These are phyloP conservation scores for Dromococcyx pavoninus DNA, from an alignment of 2,797 vertebrate genomes.

Conservation along the genomic window DNA sequence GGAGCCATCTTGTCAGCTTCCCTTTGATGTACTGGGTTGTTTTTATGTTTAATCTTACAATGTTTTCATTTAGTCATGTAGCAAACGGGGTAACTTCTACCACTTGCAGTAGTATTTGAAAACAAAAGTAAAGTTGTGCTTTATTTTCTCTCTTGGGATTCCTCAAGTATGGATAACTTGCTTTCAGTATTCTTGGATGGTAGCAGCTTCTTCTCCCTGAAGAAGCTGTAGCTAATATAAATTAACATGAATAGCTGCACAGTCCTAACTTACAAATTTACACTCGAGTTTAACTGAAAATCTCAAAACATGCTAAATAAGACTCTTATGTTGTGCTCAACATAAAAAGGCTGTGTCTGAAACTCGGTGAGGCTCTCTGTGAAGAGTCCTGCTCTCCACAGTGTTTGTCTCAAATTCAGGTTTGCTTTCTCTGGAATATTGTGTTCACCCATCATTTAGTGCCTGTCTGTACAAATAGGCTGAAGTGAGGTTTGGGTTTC, in stretches of 20 bases:
- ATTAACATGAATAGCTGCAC: accelerated
- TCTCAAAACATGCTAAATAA: background rate
- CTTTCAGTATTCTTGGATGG: background rate
- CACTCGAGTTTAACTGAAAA: background rate
- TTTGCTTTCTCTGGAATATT: no score
- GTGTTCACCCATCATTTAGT: background rate
- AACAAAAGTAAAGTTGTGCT: background rate
- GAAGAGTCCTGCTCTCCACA: accelerated
- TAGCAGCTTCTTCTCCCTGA: background rate
- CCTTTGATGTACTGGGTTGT: background rate
- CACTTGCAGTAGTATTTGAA: background rate
- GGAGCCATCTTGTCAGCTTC: background rate
- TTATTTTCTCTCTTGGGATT: background rate
- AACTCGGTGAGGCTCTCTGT: background rate
- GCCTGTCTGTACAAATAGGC: background rate
- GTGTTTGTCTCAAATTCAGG: background rate
- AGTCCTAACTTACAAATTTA: background rate
- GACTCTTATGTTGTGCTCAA: background rate
- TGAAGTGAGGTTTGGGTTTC: background rate
- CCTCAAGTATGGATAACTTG: background rate
- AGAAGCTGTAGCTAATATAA: background rate
- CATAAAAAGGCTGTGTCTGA: background rate
- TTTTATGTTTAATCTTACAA: background rate
- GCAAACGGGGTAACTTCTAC: background rate
- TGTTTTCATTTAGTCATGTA: background rate